A percentile compares a stretch with the other conserved stretches of the same genome.
Conservation (phyloP, 2,888 invertebrate species). For the Drosophila borealis region DNA sequence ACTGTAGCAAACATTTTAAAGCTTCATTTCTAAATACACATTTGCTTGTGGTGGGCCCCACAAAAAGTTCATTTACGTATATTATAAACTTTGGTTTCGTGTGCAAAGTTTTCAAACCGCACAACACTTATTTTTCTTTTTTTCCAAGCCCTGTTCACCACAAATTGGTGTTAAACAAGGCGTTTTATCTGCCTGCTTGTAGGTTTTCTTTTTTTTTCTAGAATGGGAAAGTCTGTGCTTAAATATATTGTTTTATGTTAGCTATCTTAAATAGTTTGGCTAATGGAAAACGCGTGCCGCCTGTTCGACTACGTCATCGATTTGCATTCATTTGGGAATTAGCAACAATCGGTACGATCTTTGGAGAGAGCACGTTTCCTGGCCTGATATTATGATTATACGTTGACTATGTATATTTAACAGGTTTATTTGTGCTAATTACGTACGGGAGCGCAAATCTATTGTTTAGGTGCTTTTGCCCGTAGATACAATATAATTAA, state of each 20-base stretch:
- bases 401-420: constrained; percentile 24
- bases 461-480: background rate
- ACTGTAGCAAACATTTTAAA: constrained; percentile 29
- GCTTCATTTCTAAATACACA: constrained; percentile 27
- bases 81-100: constrained; percentile 37
- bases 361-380: constrained; percentile 21
- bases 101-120: constrained; percentile 61
- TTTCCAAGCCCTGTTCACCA: constrained; percentile 40
- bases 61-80: background rate
- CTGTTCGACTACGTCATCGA: constrained; percentile 11
- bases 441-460: background rate
- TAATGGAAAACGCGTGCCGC: constrained; percentile 42
- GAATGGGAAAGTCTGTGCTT: constrained; percentile 10
- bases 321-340: constrained; percentile 24
- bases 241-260: background rate
- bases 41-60: background rate
- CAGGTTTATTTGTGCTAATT: constrained; percentile 11
- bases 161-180: constrained; percentile 33
- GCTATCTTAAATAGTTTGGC: constrained; percentile 21
- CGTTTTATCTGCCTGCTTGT: constrained; percentile 28
- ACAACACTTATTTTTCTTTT: constrained; percentile 36
- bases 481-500: background rate
- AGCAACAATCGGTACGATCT: constrained; percentile 26
- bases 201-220: constrained; percentile 18
- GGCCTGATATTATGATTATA: constrained; percentile 42